phyloP scores from a whole-genome alignment of 1,140 invertebrate genomes.

The Oryctes rhinoceros region DNA sequence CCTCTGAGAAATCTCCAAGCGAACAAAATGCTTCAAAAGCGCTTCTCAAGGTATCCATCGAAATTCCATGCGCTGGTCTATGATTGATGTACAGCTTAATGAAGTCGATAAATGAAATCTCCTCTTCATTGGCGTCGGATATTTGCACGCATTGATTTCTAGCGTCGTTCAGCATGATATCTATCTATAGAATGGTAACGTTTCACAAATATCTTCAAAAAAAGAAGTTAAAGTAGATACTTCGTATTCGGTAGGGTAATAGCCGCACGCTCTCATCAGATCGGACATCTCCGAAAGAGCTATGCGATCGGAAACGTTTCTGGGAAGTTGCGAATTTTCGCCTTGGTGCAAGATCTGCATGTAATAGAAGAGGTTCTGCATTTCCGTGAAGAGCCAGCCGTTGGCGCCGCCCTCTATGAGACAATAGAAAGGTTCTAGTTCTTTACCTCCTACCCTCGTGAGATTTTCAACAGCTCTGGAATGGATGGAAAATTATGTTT shows the following conservation, averaged over 20 bases:
- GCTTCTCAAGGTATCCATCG: constrained; percentile 54
- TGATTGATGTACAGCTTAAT: constrained; percentile 78
- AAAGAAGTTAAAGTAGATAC: constrained; percentile 57
- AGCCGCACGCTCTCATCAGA: constrained; percentile 77
- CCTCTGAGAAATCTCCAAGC: background rate
- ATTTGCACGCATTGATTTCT: constrained; percentile 68
- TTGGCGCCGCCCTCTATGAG: constrained; percentile 66
- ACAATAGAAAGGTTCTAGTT: constrained; percentile 67
- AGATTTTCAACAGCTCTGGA: constrained; percentile 65
- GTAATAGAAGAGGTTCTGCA: constrained; percentile 77
- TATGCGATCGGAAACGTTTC: constrained; percentile 68
- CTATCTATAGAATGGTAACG: constrained; percentile 64
- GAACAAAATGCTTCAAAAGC: constrained; percentile 47
- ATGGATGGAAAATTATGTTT: background rate
- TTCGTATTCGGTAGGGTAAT: constrained; percentile 77
- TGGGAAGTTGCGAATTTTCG: constrained; percentile 68
- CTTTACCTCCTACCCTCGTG: constrained; percentile 63
- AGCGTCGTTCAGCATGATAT: constrained; percentile 73
- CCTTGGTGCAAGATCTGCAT: constrained; percentile 76
- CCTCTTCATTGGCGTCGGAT: constrained; percentile 62
- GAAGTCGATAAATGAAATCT: constrained; percentile 75
- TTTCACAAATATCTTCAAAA: constrained; percentile 4
- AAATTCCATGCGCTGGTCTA: constrained; percentile 67
- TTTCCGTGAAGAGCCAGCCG: constrained; percentile 74
- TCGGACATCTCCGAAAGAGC: constrained; percentile 72